phyloP scores from a whole-genome alignment of 2,888 invertebrate genomes.

The Hedychridium roseum region DNA sequence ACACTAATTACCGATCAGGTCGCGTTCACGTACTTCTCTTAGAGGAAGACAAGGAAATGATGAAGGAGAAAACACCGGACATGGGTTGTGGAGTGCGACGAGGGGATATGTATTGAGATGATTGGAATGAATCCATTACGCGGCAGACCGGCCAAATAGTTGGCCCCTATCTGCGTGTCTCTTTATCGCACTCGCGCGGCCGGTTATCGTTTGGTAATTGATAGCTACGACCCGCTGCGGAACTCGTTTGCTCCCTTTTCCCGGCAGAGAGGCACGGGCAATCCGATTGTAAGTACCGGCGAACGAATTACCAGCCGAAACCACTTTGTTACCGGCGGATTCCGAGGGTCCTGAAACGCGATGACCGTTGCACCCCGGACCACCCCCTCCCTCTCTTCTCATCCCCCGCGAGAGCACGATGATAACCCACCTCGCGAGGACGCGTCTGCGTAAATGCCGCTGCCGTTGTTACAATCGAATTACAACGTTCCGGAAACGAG shows the following conservation, averaged over 20 bases:
- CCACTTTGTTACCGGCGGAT: slow-evolving; percentile 30
- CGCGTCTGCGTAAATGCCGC: background rate
- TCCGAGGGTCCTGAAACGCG: slow-evolving; percentile 8
- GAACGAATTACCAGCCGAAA: slow-evolving; percentile 32
- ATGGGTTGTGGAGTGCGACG: background rate
- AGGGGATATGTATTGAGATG: slow-evolving; percentile 25
- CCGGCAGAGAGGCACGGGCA: slow-evolving; percentile 9
- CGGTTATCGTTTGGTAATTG: slow-evolving; percentile 40
- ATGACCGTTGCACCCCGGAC: slow-evolving; percentile 1
- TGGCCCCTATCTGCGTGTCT: slow-evolving; percentile 16
- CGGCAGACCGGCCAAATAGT: slow-evolving; percentile 30
- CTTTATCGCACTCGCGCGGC: slow-evolving; percentile 1
- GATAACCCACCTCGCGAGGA: slow-evolving; percentile 2
- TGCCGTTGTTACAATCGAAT: slow-evolving; percentile 6
- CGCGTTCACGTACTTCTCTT: no score
- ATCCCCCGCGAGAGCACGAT: no score
- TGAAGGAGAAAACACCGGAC: no score
- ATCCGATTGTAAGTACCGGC: slow-evolving; percentile 25
- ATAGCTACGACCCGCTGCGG: slow-evolving; percentile 31
- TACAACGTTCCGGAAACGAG: slow-evolving; percentile 8
- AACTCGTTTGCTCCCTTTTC: slow-evolving; percentile 15
- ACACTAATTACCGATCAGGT: no score
- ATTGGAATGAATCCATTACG: slow-evolving; percentile 36
- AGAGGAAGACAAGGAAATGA: no score
- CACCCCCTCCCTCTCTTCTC: background rate